These are phyloP conservation scores for Spinibarbus caldwelli DNA, from an alignment of 2,797 vertebrate species.

Conservation along the genomic window DNA sequence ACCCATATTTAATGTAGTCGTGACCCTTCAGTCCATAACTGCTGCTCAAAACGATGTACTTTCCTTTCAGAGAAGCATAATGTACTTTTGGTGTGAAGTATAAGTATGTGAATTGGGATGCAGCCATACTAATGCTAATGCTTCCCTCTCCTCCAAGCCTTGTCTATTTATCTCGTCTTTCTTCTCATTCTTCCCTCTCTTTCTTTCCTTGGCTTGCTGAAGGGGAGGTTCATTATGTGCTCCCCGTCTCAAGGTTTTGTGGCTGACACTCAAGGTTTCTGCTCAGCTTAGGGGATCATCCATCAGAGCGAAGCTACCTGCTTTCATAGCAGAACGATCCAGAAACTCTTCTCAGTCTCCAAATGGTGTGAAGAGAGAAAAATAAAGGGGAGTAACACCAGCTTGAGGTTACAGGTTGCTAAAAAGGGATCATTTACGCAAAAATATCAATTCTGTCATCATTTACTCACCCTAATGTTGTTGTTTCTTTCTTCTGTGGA, in stretches of 20 bases:
- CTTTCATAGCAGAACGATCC: constrained; percentile 15
- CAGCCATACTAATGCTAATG: constrained; percentile 13
- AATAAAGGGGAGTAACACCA: not conserved
- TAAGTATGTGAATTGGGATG: not conserved
- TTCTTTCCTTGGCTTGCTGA: constrained; percentile 10
- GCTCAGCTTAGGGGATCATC: constrained; percentile 33
- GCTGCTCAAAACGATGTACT: not conserved
- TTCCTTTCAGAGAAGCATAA: not conserved
- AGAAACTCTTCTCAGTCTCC: constrained; percentile 14
- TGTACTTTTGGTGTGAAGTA: not conserved
- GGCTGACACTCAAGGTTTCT: constrained; percentile 46
- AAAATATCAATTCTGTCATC: not conserved
- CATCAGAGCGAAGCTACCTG: constrained; percentile 37
- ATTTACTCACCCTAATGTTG: not conserved
- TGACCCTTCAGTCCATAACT: constrained; percentile 11
- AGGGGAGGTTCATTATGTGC: constrained; percentile 52
- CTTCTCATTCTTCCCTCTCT: constrained; percentile 2
- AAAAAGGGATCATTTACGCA: not conserved
- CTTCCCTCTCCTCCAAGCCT: not conserved
- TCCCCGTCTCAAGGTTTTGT: constrained; percentile 43
- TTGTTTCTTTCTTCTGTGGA: not conserved
- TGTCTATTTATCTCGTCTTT: constrained; percentile 23
- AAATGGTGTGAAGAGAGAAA: not conserved
- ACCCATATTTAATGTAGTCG: not conserved
- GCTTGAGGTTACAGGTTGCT: not conserved